Evolutionary conservation across 2,797 vertebrate species (phyloP), one percentile per base, ranked within the genome.

Genomic region (Rhadinocentrus ornatus): DNA sequence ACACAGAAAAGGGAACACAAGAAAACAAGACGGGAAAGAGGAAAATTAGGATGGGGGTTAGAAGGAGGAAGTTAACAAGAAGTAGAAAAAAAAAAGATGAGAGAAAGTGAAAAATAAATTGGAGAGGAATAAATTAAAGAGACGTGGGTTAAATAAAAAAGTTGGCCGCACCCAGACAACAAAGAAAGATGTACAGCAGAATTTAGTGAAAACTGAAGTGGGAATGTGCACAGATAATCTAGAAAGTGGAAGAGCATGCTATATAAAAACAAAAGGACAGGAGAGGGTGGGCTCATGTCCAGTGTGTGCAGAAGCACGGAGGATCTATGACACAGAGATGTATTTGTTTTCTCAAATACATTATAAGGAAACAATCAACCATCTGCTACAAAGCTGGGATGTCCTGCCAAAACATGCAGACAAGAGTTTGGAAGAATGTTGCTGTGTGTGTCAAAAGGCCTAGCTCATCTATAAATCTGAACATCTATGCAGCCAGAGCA

Each of bases 401-500:
- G 57, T 75, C 83, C 69, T 84, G 86, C 73, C 78, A 73, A 70
- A 63, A 73, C 91, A 93, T 93, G 92, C 91, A 84, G 81, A 86
- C 27, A 53, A 73, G 72, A 46, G 62, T 74, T 60, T 35, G 69
- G 35, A 74, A 65, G 50, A 82, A 37, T 31, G 62, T 52, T 2
- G 59, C 56, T 61, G 57, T 78, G 68, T 79, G 85, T 73, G 69
- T 70, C 46, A 79, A 78, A 80, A 86, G 78, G 52, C 60, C 67
- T 73, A 75, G 66, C 62, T 74, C 41, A 73, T 82, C 71, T 83
- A 80, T 9, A 82, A 67, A 86, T 81, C 80, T 73, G 46, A 73
- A 69, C 70, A 68, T 73, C 64, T 83, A 76, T 13, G 69, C 69
- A 84, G 80, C 74, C 78, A 78, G 52, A 77, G 78, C 62, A 56